These are phyloP conservation scores for Athripsodes cinereus DNA, from an alignment of 2,888 invertebrate species.

Conservation along the genomic window DNA sequence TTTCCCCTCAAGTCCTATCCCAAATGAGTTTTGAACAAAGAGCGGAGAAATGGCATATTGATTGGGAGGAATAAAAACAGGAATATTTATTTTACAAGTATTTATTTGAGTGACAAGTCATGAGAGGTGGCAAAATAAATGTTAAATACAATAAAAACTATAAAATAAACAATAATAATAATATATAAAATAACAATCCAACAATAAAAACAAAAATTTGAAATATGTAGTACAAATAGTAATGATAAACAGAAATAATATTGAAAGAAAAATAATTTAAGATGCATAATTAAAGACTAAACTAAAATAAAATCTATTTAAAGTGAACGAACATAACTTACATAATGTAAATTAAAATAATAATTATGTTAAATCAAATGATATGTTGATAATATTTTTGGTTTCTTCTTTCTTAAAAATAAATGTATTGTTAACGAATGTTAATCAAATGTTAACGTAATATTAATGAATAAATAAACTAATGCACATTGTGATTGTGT, in stretches of 20 bases:
- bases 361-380: conserved; percentile 20
- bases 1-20: no score
- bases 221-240: conserved; percentile 12
- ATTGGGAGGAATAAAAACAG: no score
- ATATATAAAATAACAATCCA: conserved; percentile 18
- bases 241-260: background rate
- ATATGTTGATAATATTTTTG: conserved; percentile 28
- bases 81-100: no score
- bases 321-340: background rate
- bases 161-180: conserved; percentile 12
- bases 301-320: background rate
- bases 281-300: background rate
- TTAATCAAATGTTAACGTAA: background rate
- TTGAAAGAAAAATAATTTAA: background rate
- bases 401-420: conserved; percentile 16
- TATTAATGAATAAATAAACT: conserved; percentile 6
- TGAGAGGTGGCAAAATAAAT: conserved; percentile 16
- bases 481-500: no score
- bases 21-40: no score
- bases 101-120: conserved; percentile 22
- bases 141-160: conserved; percentile 14
- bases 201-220: conserved; percentile 14
- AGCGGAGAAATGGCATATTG: no score
- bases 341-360: conserved; percentile 9
- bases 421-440: conserved; percentile 7